phyloP scores from a whole-genome alignment of 2,797 vertebrate genomes.

The Pogoniulus pusillus region DNA sequence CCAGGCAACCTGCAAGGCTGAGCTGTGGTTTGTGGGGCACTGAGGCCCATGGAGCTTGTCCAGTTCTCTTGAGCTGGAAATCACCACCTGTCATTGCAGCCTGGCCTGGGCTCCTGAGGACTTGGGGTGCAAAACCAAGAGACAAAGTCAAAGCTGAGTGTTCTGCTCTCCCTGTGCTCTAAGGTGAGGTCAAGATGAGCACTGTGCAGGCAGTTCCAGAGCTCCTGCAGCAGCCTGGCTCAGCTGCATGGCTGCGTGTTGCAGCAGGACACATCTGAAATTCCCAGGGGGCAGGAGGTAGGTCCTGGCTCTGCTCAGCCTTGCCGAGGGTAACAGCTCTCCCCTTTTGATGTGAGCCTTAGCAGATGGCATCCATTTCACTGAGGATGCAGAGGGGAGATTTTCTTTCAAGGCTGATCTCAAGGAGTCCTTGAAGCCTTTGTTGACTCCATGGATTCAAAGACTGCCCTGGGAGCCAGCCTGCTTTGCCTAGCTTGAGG shows the following conservation, averaged over 20 bases:
- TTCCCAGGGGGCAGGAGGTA: neutral
- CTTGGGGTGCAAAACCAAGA: neutral
- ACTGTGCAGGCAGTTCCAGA: rapidly evolving
- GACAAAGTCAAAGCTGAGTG: neutral
- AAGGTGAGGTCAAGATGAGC: rapidly evolving
- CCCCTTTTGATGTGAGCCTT: too few species aligned
- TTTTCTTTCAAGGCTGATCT: neutral
- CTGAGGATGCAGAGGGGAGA: neutral
- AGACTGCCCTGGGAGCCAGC: neutral
- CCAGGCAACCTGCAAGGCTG: neutral
- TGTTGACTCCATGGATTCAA: neutral
- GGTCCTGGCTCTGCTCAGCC: neutral
- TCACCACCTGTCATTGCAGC: constrained; percentile 27
- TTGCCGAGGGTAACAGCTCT: neutral
- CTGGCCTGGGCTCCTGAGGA: neutral
- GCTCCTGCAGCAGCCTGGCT: rapidly evolving
- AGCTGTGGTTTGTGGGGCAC: constrained; percentile 37
- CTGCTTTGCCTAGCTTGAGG: neutral
- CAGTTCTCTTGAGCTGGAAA: constrained; percentile 4
- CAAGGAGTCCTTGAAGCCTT: neutral
- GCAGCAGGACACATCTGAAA: neutral
- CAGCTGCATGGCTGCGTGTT: neutral
- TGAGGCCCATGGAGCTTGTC: neutral
- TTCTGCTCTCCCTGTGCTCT: neutral
- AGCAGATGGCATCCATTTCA: too few species aligned